Evolutionary conservation across 2,113 vertebrate species (phyloP).

Genomic region (Dicentrarchus labrax): DNA sequence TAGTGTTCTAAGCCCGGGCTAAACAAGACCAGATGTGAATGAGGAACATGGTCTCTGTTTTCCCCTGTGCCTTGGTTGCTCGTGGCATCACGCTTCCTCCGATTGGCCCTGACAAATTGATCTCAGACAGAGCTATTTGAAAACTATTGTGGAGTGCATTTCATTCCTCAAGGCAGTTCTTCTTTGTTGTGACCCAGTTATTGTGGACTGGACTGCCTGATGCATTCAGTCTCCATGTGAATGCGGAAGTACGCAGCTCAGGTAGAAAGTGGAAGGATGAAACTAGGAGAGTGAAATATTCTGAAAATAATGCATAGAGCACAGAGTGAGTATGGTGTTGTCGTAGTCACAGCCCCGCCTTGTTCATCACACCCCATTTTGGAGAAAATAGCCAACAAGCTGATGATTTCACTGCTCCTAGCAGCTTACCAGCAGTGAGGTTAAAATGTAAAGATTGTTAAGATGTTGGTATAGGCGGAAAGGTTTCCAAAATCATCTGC

Average conservation of each 20-base stretch:
- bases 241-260: background rate
- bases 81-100: slow-evolving; percentile 49
- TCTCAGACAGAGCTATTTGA: slow-evolving; percentile 59
- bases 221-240: slow-evolving; percentile 23
- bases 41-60: slow-evolving; percentile 47
- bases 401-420: background rate
- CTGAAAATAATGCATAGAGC: background rate
- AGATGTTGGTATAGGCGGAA: background rate
- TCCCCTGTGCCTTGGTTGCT: slow-evolving; percentile 52
- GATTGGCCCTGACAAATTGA: slow-evolving; percentile 65
- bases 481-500: background rate
- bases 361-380: background rate
- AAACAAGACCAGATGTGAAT: slow-evolving; percentile 67
- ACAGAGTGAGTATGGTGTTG: background rate
- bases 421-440: too few relatives aligned
- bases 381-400: background rate
- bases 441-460: too few relatives aligned
- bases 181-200: slow-evolving; percentile 53
- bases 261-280: background rate
- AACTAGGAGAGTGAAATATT: background rate
- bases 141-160: slow-evolving; percentile 41
- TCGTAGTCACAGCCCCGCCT: background rate
- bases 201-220: slow-evolving; percentile 21
- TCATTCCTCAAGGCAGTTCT: slow-evolving; percentile 38
- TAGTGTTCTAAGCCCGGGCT: slow-evolving; percentile 30